Conservation (phyloP, 2,797 vertebrate species). For the Melanotaenia pygmaea region DNA sequence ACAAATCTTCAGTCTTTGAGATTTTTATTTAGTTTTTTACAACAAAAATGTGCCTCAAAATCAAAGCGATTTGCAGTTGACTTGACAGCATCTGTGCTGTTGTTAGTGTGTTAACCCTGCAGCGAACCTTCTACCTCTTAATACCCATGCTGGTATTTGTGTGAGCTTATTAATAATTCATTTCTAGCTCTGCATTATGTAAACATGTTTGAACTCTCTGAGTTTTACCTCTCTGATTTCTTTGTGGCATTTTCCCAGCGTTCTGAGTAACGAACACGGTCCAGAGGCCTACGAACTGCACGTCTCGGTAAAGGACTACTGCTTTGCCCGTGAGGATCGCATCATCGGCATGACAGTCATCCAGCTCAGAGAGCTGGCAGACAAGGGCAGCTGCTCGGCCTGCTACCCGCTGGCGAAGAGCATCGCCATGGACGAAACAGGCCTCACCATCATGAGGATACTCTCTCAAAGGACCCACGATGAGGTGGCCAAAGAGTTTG, state of each 20-base stretch:
- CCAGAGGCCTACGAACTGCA: slow-evolving; percentile 93
- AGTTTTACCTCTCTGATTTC: slow-evolving; percentile 26
- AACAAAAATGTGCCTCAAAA: background rate
- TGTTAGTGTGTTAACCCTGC: background rate
- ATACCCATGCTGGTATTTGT: background rate
- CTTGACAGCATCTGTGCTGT: background rate
- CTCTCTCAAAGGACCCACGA: slow-evolving; percentile 97
- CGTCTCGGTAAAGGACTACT: slow-evolving; percentile 97
- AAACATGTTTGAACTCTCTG: slow-evolving; percentile 8
- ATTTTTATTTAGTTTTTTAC: slow-evolving; percentile 9
- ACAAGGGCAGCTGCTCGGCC: slow-evolving; percentile 86
- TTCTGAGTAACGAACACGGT: slow-evolving; percentile 91
- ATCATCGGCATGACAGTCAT: slow-evolving; percentile 94
- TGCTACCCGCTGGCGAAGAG: slow-evolving; percentile 91
- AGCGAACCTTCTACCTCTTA: background rate
- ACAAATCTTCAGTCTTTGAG: background rate
- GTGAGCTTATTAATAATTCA: background rate
- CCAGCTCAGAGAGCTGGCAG: slow-evolving; percentile 87
- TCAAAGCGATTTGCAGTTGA: slow-evolving; percentile 1
- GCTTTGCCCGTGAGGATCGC: slow-evolving; percentile 96
- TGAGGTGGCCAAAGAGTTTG: slow-evolving; percentile 98
- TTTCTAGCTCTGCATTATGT: background rate
- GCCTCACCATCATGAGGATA: slow-evolving; percentile 95
- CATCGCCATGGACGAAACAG: slow-evolving; percentile 91
- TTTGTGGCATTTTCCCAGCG: slow-evolving; percentile 70